Evolutionary conservation across 2,888 invertebrate species (phyloP), one percentile per base, ranked within the genome.

Genomic region (Phortica magna): DNA sequence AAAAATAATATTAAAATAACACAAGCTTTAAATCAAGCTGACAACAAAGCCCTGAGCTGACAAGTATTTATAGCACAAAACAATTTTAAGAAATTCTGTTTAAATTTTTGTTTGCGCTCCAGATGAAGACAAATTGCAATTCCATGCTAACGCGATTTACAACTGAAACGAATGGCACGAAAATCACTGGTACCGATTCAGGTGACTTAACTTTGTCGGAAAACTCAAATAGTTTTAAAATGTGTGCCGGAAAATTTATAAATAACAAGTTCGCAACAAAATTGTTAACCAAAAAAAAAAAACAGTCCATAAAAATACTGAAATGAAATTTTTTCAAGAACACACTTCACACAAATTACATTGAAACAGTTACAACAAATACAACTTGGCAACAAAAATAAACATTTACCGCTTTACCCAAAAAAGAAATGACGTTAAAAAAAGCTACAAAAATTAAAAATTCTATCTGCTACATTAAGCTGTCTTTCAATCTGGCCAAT

Each of bases 281-380:
- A 48, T 12, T 14, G 6, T 17, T 10, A 17, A 61, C 19, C n/a
- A 17, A 10, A 61, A 19, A 19, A 17, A 39, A 65, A 12, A 65
- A 12, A 43, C 43, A 67, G n/a, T 48, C 10, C n/a, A 39, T 17
- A 4, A 10, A 31, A 48, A 48, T 14, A 48, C 48, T 48, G 10
- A 48, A 48, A 48, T 4, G 31, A 31, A 17, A 68, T 68, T 19
- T 12, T 17, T 19, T 64, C 12, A 22, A 64, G 31, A 14, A 14
- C 68, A 68, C 48, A 43, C 43, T 68, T 43, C 17, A 68, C 48
- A 48, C 17, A 68, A 68, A 68, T 68, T 68, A 68, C 68, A 68
- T 4, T 68, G 12, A 17, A 43, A 19, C 68, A 17, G 42, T 68
- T 68, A 68, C 31, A 31, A 31, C 31, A 31, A 9, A 6, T 43